Evolutionary conservation across 2,113 vertebrate genomes (phyloP).

Genomic region (Ardeotis arabs): DNA sequence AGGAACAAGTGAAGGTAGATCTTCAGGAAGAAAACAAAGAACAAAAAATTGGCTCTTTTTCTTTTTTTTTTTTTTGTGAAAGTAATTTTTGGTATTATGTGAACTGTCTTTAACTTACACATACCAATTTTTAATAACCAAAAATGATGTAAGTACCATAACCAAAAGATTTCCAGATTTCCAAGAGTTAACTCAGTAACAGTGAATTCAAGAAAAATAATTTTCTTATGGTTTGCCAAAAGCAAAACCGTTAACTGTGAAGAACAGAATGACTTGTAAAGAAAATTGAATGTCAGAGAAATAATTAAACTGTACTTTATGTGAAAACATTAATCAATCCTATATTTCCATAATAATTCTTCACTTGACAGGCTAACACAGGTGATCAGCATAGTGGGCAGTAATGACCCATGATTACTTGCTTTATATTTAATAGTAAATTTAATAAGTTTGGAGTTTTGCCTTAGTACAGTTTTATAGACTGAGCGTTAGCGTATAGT

Average conservation of each 20-base stretch:
- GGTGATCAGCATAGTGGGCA: conserved; percentile 82
- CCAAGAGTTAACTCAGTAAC: conserved; percentile 64
- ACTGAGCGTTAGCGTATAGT: conserved; percentile 34
- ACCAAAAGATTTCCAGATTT: background rate
- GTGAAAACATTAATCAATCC: conserved; percentile 79
- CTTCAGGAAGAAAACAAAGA: background rate
- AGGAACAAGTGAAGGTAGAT: background rate
- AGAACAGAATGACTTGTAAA: conserved; percentile 78
- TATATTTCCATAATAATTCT: conserved; percentile 74
- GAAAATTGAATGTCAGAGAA: conserved; percentile 75
- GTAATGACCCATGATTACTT: conserved; percentile 87
- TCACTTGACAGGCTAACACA: conserved; percentile 77
- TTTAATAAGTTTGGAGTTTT: conserved; percentile 79
- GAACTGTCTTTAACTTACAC: background rate
- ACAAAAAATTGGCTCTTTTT: background rate
- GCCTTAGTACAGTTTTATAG: conserved; percentile 62
- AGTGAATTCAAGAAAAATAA: conserved; percentile 51
- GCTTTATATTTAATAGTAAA: conserved; percentile 83
- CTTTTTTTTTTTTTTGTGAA: background rate
- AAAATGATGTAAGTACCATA: background rate
- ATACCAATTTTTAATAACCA: background rate
- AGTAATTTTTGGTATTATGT: background rate
- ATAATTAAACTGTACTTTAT: conserved; percentile 78
- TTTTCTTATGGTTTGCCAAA: conserved; percentile 52
- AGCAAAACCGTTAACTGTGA: conserved; percentile 73